Base-by-base conservation (phyloP, 2,797 vertebrate species). In the Coregonus sp. region DNA sequence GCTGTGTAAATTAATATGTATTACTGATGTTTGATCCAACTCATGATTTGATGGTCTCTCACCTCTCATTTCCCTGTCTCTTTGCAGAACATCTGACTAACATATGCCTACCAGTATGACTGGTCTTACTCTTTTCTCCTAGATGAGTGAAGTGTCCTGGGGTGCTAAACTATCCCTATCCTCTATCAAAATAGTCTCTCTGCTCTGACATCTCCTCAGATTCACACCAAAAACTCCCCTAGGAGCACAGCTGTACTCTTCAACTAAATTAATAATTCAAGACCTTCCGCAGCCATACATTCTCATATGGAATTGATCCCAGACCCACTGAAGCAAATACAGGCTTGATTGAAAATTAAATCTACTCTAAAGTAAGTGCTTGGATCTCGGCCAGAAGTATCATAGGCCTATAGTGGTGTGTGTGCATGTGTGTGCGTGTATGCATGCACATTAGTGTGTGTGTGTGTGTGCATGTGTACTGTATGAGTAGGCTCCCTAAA, bases 201-300 rank as follows among this genome's bases (percentile, higher is more conserved):
- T 25, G 59, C 5, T 63, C 65, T 35, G 31, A 72, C 71, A 78
- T 35, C 84, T 81, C 74, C 85, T 84, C 68, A 75, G 40, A 75
- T 77, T 83, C 73, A 75, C 81, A 80, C 81, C 74, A 74, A 86
- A 89, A 92, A 76, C 81, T 88, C 85, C 75, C 76, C 12, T 29
- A 4, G 82, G 87, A 20, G 20, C 77, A 73, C 87, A 91, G 88
- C 87, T 89, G 77, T 78, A 11, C 14, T 16, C 37, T 73, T 86
- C 37, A 65, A 29, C 76, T 80, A 83, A 76, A 83, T 89, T 85
- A 89, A 90, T 85, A 86, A 89, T 90, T 86, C 81, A 91, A 76
- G 7, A 78, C n/a, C 37, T 61, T 86, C 86, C 76, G 77, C 78
- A 52, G 0, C n/a, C 20, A 5, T 72, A 79, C 72, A 18, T 82